These are phyloP conservation scores for Merluccius polli DNA, from an alignment of 2,797 vertebrate genomes.

Conservation along the genomic window DNA sequence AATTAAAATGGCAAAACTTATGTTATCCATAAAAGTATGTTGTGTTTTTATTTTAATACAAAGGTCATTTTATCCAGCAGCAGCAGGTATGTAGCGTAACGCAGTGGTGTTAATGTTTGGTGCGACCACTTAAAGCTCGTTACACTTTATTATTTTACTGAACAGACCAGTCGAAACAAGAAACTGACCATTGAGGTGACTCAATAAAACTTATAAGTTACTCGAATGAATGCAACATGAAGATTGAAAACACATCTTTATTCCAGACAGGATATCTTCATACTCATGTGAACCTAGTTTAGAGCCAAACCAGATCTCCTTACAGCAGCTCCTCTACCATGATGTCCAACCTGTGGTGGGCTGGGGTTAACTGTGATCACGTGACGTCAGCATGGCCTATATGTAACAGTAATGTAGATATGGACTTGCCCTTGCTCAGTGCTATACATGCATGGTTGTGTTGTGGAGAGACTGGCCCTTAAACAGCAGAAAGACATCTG, in stretches of 20 bases:
- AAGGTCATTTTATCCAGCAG: neutral
- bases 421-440: conserved; percentile 41
- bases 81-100: neutral
- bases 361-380: conserved; percentile 10
- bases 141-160: no score
- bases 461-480: conserved; percentile 34
- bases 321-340: neutral
- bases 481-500: conserved; percentile 58
- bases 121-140: no score
- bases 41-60: neutral
- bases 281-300: neutral
- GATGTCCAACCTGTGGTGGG: neutral
- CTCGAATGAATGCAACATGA: neutral
- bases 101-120: no score
- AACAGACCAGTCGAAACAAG: no score
- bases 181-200: neutral
- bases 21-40: neutral
- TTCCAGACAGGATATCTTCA: neutral
- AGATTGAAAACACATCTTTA: neutral
- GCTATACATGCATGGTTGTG: conserved; percentile 50
- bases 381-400: no score
- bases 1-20: neutral
- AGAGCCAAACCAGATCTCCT: neutral
- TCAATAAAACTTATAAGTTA: neutral
- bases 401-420: conserved; percentile 28